Evolutionary conservation across 2,797 vertebrate species (phyloP), one percentile per base, ranked within the genome.

Genomic region (Periophthalmus magnuspinnatus): DNA sequence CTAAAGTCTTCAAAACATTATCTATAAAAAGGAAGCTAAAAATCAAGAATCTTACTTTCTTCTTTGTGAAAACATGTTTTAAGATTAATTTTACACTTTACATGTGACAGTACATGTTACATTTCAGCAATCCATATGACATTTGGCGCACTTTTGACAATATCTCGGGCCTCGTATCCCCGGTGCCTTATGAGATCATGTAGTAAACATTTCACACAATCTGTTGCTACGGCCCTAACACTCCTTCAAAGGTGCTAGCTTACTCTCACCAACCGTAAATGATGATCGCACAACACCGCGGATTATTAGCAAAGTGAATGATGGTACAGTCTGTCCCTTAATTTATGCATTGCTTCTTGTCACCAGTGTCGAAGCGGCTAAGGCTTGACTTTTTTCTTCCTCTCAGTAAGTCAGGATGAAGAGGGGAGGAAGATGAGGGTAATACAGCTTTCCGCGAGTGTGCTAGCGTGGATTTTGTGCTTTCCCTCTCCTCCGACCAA

Each of bases 391-490:
- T 67, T 85, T 79, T 81, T 79, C 21, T 57, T 28, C 61, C 21
- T 17, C 36, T 45, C 36, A 47, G 62, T 64, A 64, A 64, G 36
- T 61, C 54, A 65, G 79, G 76, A 69, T 60, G 71, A 67, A 72
- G 76, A 89, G 84, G 81, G 74, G 89, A 82, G 73, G 87, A 90
- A 90, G 88, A 88, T 88, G 86, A 90, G 88, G 90, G 90, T 91
- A 90, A 92, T 92, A 89, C 91, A 84, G 82, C 86, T 81, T 70
- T 79, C 82, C 63, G 61, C 33, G 22, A 89, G 84, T 79, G 84
- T 79, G 89, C 84, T 84, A 85, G 89, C 83, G 83, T 87, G 89
- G 91, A 91, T 93, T 93, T 93, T 91, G 89, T 83, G 89, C 91
- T 93, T 60, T 92, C 80, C 61, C 38, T 63, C 93, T 90, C 90